Evolutionary conservation across 2,113 vertebrate species (phyloP).

Genomic region (Brachirus orientalis): DNA sequence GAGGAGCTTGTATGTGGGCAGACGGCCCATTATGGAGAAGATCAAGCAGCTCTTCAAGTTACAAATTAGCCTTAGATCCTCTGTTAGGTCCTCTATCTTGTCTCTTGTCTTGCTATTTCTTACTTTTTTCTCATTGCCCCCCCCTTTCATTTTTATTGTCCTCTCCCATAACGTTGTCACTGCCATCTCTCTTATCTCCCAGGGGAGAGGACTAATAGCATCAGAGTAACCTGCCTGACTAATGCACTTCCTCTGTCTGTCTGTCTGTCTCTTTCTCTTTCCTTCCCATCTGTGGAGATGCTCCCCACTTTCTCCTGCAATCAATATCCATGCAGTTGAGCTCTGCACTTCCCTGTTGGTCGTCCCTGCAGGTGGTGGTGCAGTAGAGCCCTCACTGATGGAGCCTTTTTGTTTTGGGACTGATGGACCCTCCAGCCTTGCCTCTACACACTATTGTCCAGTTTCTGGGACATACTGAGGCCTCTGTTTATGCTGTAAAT

Average conservation of each 20-base stretch:
- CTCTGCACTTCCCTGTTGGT: slow-evolving; percentile 49
- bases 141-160: background rate
- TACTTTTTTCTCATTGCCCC: background rate
- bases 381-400: slow-evolving; percentile 11
- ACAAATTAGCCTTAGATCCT: slow-evolving; percentile 72
- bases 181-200: slow-evolving; percentile 51
- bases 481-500: slow-evolving; percentile 33
- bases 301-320: slow-evolving; percentile 59
- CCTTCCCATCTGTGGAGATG: slow-evolving; percentile 56
- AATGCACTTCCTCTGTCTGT: slow-evolving; percentile 70
- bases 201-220: slow-evolving; percentile 57
- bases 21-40: slow-evolving; percentile 70
- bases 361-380: slow-evolving; percentile 48
- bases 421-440: slow-evolving; percentile 27
- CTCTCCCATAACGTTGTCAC: slow-evolving; percentile 44
- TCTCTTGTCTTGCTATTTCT: slow-evolving; percentile 3
- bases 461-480: slow-evolving; percentile 67
- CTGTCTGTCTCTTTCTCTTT: slow-evolving; percentile 21
- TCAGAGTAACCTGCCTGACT: slow-evolving; percentile 60
- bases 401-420: slow-evolving; percentile 50
- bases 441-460: slow-evolving; percentile 53
- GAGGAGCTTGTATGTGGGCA: slow-evolving; percentile 67
- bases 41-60: slow-evolving; percentile 75
- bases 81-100: slow-evolving; percentile 22
- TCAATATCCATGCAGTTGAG: slow-evolving; percentile 64